Base-by-base conservation (phyloP, 2,797 vertebrate species). In the Poeciliopsis gracilis region DNA sequence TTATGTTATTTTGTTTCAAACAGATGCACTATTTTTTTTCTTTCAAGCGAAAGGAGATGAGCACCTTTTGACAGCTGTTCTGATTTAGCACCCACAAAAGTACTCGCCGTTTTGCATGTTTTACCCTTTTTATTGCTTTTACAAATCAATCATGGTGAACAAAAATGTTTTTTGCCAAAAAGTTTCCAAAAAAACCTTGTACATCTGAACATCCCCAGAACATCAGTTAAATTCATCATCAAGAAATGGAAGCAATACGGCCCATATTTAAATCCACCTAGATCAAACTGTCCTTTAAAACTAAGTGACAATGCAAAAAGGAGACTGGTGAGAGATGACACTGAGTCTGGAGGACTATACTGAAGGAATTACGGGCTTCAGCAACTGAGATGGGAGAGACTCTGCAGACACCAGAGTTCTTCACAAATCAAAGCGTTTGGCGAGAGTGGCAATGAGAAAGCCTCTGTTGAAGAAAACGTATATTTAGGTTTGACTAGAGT, bases 1-100 rank as follows among this genome's bases (percentile, higher is more conserved):
- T 76, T 15, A n/a, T 49, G 23, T 47, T 49, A 38, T 45, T 76
- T 47, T 59, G 28, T 46, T 61, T 72, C 23, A n/a, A 78, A 49
- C 53, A 78, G 53, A 72, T 63, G 30, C 53, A 20, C 5, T 11
- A 38, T 2, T 20, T 2, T 59, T 33, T 36, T 36, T 16, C 5
- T 66, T 66, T 38, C 30, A 10, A 33, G 76, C 53, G 25, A 46
- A 53, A 25, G 23, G 23, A 57, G 36, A 57, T 47, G 43, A 70
- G 59, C 51, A 46, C 47, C 25, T 18, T 2, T 81, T n/a, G 55
- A 73, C 59, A 2, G 23, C 57, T 59, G 75, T 41, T 25, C 72
- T 74, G 28, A 82, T 75, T 15, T 77, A 59, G 10, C 15, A 28
- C n/a, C 55, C 28, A 28, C 1, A 28, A 28, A 55, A 59, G 5